Evolutionary conservation across 2,888 invertebrate species (phyloP), one percentile per base, ranked within the genome.

Genomic region (Ochropleura plecta): DNA sequence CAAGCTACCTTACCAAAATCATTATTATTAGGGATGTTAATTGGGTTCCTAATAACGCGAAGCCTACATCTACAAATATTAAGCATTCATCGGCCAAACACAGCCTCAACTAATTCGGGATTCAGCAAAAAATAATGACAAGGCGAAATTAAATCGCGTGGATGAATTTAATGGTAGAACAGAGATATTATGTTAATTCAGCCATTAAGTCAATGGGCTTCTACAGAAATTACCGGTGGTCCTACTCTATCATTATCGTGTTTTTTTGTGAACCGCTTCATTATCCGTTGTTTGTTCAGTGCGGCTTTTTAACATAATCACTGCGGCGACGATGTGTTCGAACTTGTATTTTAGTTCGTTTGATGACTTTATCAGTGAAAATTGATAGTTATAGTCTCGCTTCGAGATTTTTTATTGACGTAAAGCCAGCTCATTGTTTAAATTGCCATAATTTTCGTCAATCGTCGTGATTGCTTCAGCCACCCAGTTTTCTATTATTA

Each of bases 181-280:
- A 88, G 85, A 88, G 83, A 85, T 91, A 92, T 94, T 94, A 95
- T 94, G 92, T 88, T 92, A 94, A 94, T 94, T 91, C 78, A 88
- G 83, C 89, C 86, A 93, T 93, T 93, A 92, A 90, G 83, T 88
- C 89, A 88, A 92, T 92, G 90, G 92, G 92, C 91, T 93, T 92
- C 92, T 89, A 92, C 85, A 88, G 89, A 92, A 91, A 92, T 92
- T 90, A 92, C 89, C 80, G 91, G 92, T 91, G 91, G 91, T 90
- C 90, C 86, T 74, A 85, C 89, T 87, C 85, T 92, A 91, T 91
- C 89, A 93, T 94, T 94, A 93, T 86, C 81, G 70, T 82, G 83
- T 89, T 91, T 93, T 30, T 92, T 92, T 91, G 90, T 90, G 82
- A 78, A 84, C 87, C 80, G 86, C 85, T 90, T 91, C 87, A 92